These are phyloP conservation scores for Macheiramphus alcinus DNA, from an alignment of 2,113 vertebrate genomes.

Conservation along the genomic window DNA sequence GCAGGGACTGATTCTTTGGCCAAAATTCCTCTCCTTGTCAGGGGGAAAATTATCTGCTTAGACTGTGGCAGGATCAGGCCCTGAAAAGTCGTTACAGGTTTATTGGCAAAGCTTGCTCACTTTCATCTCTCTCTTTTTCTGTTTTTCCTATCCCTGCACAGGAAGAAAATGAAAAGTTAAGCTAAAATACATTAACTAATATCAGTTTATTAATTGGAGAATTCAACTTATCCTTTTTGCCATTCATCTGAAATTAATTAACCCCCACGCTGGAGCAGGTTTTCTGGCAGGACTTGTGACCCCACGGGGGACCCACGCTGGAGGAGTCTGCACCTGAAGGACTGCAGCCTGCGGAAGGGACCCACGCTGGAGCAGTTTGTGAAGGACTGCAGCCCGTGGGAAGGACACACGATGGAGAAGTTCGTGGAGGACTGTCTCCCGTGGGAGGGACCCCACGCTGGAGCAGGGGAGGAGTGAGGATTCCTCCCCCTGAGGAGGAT, in stretches of 20 bases:
- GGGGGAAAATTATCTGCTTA: neutral
- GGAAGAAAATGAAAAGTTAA: constrained; percentile 58
- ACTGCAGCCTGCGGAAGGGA: neutral
- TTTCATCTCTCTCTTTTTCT: constrained; percentile 5
- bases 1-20: neutral
- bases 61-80: constrained; percentile 40
- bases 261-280: no score
- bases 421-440: fast-evolving
- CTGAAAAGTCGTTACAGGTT: neutral
- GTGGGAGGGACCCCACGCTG: fast-evolving
- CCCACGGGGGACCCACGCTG: no score
- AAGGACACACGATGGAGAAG: fast-evolving
- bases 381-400: neutral
- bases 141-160: neutral
- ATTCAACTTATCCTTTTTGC: constrained; percentile 66
- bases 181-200: constrained; percentile 67
- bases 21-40: constrained; percentile 36
- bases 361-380: neutral
- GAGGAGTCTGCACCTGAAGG: neutral
- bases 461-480: neutral
- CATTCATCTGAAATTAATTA: constrained; percentile 91
- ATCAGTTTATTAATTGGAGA: constrained; percentile 76
- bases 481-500: neutral
- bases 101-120: neutral
- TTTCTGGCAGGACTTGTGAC: no score